Conservation (phyloP, 2,888 invertebrate genomes). For the Corythucha ciliata region DNA sequence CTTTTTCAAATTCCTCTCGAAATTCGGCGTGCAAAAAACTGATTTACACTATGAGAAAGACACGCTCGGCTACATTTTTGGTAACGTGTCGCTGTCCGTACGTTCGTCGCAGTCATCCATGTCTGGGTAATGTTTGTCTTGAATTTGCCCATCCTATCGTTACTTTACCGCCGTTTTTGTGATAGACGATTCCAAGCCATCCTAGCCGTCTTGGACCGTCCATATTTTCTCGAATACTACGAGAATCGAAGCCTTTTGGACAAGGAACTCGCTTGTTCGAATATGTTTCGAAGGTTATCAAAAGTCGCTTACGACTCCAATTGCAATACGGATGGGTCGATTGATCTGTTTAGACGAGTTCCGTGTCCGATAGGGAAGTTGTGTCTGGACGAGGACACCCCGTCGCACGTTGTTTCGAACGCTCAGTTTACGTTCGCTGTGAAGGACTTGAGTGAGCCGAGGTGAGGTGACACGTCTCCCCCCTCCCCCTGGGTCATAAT, state of each 20-base stretch:
- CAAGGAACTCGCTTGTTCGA: constrained; percentile 65
- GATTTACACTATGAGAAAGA: constrained; percentile 73
- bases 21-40: constrained; percentile 95
- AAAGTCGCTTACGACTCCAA: constrained; percentile 71
- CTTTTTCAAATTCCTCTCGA: constrained; percentile 84
- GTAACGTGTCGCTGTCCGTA: constrained; percentile 73
- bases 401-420: constrained; percentile 72
- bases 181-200: constrained; percentile 55
- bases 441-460: constrained; percentile 78
- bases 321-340: constrained; percentile 59
- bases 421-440: constrained; percentile 93
- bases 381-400: constrained; percentile 80
- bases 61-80: constrained; percentile 91
- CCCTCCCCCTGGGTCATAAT: constrained; percentile 14
- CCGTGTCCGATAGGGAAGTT: constrained; percentile 68
- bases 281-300: constrained; percentile 79
- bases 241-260: constrained; percentile 59
- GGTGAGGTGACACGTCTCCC: constrained; percentile 47
- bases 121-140: no score
- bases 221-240: constrained; percentile 82
- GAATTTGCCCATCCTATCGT: no score
- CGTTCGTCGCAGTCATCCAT: no score
- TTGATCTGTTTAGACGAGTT: constrained; percentile 71
- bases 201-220: constrained; percentile 81
- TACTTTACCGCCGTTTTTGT: no score